Base-by-base conservation (phyloP, 1,140 invertebrate species). In the Drosophila pseudoananassae region DNA sequence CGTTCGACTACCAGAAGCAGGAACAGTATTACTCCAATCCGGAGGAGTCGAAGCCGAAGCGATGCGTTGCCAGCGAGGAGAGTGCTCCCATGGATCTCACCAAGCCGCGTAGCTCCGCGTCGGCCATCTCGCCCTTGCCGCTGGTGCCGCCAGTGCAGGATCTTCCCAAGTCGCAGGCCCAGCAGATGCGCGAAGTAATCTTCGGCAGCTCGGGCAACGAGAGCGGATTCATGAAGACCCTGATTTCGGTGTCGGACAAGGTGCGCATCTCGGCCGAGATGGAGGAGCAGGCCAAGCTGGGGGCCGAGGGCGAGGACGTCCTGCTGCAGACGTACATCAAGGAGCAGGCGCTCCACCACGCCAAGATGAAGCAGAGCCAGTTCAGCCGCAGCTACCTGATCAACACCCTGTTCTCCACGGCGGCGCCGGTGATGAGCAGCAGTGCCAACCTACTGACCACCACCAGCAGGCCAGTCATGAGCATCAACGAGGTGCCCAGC, bases 291-390 rank as follows among this genome's bases (percentile, higher is more conserved):
- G 84, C 68, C n/a, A 85, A 76, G 51, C 69, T 65, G 20, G 84
- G 88, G 7, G 70, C 73, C 7, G 72, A 69, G 23, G 72, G 78
- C 6, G 69, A 85, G 33, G 76, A 91, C 83, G 60, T 90, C n/a
- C 65, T 96, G 93, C 88, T 96, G 14, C 95, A 96, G 69, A 95
- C 94, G 0, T 96, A 96, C 92, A 93, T 96, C 49, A 96, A 95
- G 4, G 95, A 96, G 84, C 93, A 95, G 90, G 95, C 96, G n/a
- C 92, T 96, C 14, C 93, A 95, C 84, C 94, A 96, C 78, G 93
- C 94, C 38, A 94, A 94, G 91, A 95, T 96, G n/a, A 96, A 96
- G 92, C 95, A 95, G 70, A 94, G 93, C 56, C 93, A 94, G 76
- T 82, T 90, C 20, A 88, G 76, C 55, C 83, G 80, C 14, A 89